Evolutionary conservation across 2,113 vertebrate genomes (phyloP).

Genomic region (Anser brachyrhynchus): DNA sequence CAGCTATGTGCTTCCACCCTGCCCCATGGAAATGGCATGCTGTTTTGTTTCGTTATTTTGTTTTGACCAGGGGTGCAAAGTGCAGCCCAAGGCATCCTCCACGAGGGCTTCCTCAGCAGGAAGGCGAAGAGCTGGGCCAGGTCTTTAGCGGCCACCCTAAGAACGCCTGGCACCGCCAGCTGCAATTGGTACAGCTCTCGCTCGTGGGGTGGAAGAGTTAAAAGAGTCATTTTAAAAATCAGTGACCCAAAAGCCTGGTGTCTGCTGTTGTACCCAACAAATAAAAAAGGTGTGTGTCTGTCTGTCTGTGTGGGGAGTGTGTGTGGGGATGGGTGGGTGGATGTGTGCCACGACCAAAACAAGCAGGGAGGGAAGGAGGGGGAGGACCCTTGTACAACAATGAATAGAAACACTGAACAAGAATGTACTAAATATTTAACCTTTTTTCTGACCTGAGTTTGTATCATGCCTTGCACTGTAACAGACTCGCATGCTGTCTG

Average conservation of each 20-base stretch:
- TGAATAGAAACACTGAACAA: conserved; percentile 69
- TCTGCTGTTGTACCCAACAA: conserved; percentile 72
- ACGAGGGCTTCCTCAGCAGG: neutral
- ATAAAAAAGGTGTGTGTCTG: neutral
- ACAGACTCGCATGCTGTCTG: conserved; percentile 61
- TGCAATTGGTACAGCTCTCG: neutral
- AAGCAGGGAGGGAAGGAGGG: conserved; percentile 44
- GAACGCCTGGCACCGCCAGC: neutral
- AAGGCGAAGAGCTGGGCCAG: neutral
- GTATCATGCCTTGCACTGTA: conserved; percentile 78
- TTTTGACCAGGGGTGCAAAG: neutral
- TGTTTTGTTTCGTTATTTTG: neutral
- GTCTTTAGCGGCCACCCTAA: neutral
- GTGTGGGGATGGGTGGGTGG: conserved; percentile 13
- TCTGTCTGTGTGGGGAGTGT: neutral
- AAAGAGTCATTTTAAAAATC: conserved; percentile 35
- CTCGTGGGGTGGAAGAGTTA: conserved; percentile 53
- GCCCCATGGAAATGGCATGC: accelerated
- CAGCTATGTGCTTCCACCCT: neutral
- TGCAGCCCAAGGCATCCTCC: neutral
- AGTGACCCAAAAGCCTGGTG: conserved; percentile 66
- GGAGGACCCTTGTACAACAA: conserved; percentile 41
- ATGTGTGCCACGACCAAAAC: conserved; percentile 58
- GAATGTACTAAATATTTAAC: conserved; percentile 70
- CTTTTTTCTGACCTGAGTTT: conserved; percentile 92